Percentiles rank a stretch among this genome's conserved stretches.
phyloP scores from a whole-genome alignment of 2,888 invertebrate genomes.

The Erebia epiphron region DNA sequence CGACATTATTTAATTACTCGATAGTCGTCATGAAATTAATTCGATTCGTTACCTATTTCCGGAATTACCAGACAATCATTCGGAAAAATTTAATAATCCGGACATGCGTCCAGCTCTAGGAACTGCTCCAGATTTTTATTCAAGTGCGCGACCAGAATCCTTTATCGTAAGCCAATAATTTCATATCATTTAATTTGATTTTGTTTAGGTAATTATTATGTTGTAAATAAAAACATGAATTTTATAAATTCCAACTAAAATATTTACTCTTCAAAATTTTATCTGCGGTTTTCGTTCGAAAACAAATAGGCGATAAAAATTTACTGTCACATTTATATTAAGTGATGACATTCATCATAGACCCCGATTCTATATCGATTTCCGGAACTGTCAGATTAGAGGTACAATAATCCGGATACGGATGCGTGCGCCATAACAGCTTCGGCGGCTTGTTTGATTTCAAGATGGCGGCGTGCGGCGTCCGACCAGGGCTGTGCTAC shows the following conservation, averaged over 20 bases:
- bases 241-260: not conserved
- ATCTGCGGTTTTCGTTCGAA: not conserved
- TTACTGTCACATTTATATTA: not conserved
- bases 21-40: no score
- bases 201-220: not conserved
- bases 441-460: slow-evolving; percentile 95
- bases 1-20: no score
- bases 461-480: slow-evolving; percentile 91
- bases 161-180: no score
- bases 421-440: slow-evolving; percentile 96
- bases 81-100: no score
- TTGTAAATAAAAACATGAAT: not conserved
- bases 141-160: no score
- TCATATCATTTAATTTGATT: no score
- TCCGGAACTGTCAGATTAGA: slow-evolving; percentile 44
- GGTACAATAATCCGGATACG: slow-evolving; percentile 85
- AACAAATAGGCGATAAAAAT: slow-evolving; percentile 17
- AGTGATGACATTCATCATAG: slow-evolving; percentile 2
- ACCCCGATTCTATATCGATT: slow-evolving; percentile 1
- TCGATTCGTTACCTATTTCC: no score
- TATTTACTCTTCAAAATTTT: slow-evolving; percentile 11
- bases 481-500: slow-evolving; percentile 94
- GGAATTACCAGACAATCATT: no score
- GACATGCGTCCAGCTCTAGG: no score
- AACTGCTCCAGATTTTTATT: no score